Percentiles rank a stretch among this genome's conserved stretches.
Evolutionary conservation across 2,113 vertebrate species (phyloP).

Genomic region (Acanthisitta chloris): DNA sequence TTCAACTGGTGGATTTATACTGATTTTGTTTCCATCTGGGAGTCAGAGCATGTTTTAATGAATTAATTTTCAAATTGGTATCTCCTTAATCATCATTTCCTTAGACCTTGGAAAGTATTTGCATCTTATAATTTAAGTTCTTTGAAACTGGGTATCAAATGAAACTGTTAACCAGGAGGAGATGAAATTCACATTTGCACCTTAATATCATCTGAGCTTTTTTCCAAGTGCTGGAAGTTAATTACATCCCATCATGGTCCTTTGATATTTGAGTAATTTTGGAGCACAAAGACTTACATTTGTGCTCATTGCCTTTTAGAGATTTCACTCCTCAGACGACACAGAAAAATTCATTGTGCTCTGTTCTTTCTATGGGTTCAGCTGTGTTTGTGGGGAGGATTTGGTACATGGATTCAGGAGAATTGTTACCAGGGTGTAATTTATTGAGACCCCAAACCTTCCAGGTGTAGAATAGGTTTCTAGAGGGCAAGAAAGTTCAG

Average conservation of each 20-base stretch:
- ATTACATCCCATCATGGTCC: not conserved
- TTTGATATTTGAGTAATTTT: constrained; percentile 12
- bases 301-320: not conserved
- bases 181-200: constrained; percentile 13
- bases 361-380: not conserved
- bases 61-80: not conserved
- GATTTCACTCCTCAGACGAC: not conserved
- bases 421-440: not conserved
- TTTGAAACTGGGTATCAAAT: constrained; percentile 16
- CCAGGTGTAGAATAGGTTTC: not conserved
- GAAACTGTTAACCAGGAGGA: not conserved
- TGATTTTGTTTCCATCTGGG: not conserved
- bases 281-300: not conserved
- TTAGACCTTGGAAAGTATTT: not conserved
- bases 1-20: not conserved
- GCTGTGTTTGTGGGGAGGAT: not conserved
- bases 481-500: not conserved
- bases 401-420: not conserved
- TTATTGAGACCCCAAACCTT: not conserved
- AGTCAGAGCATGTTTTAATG: not conserved
- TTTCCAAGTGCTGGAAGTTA: constrained; percentile 6
- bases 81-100: not conserved
- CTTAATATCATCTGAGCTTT: constrained; percentile 9
- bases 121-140: not conserved
- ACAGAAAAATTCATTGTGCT: not conserved